A percentile compares a stretch with the other conserved stretches of the same genome.
phyloP scores from a whole-genome alignment of 2,888 invertebrate species.

The Argynnis bischoffii region DNA sequence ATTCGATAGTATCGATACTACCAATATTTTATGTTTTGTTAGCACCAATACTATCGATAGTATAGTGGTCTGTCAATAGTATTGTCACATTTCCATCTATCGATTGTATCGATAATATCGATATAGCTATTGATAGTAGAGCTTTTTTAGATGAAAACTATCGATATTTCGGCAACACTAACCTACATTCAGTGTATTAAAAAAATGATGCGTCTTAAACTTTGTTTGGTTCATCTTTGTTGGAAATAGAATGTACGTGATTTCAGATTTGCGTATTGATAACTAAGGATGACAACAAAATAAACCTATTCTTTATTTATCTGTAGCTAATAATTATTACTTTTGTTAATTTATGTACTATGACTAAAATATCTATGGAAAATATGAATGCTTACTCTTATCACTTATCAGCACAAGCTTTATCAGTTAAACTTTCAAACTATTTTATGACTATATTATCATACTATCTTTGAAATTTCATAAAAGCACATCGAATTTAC shows the following conservation, averaged over 20 bases:
- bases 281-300: conserved; percentile 6
- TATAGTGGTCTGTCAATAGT: too few relatives aligned
- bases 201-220: too few relatives aligned
- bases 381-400: conserved; percentile 19
- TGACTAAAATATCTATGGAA: neutral
- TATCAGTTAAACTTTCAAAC: conserved; percentile 25
- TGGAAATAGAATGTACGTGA: neutral
- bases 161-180: too few relatives aligned
- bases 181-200: too few relatives aligned
- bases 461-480: conserved; percentile 28
- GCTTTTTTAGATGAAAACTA: too few relatives aligned
- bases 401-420: conserved; percentile 23
- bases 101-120: too few relatives aligned
- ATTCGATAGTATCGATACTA: too few relatives aligned
- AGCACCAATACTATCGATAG: too few relatives aligned
- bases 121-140: too few relatives aligned
- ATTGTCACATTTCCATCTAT: too few relatives aligned
- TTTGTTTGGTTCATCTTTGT: neutral
- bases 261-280: neutral
- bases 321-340: conserved; percentile 2
- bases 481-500: conserved; percentile 41
- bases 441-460: conserved; percentile 13
- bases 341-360: neutral
- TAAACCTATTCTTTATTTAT: conserved; percentile 3
- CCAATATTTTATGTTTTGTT: too few relatives aligned